Evolutionary conservation across 2,797 vertebrate genomes (phyloP).

Genomic region (Pelodytes ibericus): DNA sequence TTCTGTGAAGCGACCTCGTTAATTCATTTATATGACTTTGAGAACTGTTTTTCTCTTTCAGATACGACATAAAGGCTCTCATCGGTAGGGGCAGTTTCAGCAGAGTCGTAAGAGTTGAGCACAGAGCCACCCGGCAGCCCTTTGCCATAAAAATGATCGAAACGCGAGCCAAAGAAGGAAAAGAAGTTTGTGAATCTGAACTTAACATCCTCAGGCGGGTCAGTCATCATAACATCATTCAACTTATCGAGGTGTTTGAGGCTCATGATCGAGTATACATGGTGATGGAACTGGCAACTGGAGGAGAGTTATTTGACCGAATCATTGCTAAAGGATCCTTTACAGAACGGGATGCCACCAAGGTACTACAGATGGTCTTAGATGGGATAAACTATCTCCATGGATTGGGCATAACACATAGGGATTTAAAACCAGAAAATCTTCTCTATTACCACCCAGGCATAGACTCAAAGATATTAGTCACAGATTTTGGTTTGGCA

Average conservation of each 20-base stretch:
- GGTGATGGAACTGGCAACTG: constrained; percentile 98
- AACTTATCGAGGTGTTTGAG: constrained; percentile 97
- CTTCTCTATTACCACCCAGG: constrained; percentile 97
- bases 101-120: constrained; percentile 93
- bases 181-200: constrained; percentile 96
- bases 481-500: constrained; percentile 96
- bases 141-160: constrained; percentile 99
- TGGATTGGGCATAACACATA: constrained; percentile 92
- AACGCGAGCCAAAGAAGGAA: constrained; percentile 91
- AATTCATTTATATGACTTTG: background rate
- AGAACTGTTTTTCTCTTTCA: constrained; percentile 69
- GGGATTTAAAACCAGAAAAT: constrained; percentile 96
- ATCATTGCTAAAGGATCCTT: constrained; percentile 97
- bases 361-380: constrained; percentile 96
- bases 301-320: constrained; percentile 93
- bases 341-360: constrained; percentile 92
- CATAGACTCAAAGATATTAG: constrained; percentile 96
- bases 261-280: constrained; percentile 95
- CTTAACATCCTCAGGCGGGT: constrained; percentile 90
- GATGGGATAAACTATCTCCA: constrained; percentile 95
- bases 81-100: constrained; percentile 97
- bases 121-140: constrained; percentile 92
- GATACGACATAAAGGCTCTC: constrained; percentile 96
- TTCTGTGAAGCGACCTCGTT: too few species aligned
- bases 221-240: constrained; percentile 94